Conservation (phyloP, 2,113 vertebrate genomes). For the Danio rerio region GRCz12tu NC_133196.1:17077001-17077500, state of each 20-base stretch:
- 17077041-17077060: not conserved
- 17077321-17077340: slow-evolving; percentile 40
- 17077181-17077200: slow-evolving; percentile 7
- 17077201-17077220: not conserved
- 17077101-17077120: not conserved
- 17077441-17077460: not conserved
- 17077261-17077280: slow-evolving; percentile 25
- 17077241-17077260: slow-evolving; percentile 3
- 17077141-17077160: not conserved
- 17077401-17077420: slow-evolving; percentile 29
- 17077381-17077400: slow-evolving; percentile 49
- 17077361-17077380: slow-evolving; percentile 30
- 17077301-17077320: slow-evolving; percentile 29
- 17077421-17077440: slow-evolving; percentile 17
- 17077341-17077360: slow-evolving; percentile 49
- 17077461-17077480: not conserved
- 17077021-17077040: not conserved
- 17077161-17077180: slow-evolving; percentile 11
- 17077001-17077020: not conserved
- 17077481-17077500: slow-evolving; percentile 2
- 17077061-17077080: not conserved
- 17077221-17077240: not conserved
- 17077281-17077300: slow-evolving; percentile 24
- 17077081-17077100: not conserved
- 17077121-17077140: not conserved